These are phyloP conservation scores for Drosophila multiciliata DNA, from an alignment of 2,888 invertebrate genomes.

Conservation along the genomic window DNA sequence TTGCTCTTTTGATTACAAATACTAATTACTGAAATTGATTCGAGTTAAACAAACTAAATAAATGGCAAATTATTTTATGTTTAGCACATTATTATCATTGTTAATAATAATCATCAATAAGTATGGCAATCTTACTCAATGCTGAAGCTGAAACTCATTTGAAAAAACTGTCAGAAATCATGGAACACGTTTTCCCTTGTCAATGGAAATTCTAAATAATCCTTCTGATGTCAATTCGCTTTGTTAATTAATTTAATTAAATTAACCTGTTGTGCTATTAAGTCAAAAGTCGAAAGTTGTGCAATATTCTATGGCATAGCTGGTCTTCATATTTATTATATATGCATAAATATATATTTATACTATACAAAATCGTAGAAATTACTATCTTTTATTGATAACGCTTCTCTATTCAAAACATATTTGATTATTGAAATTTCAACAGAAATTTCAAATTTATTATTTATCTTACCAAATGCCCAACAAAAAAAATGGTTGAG, in stretches of 20 bases:
- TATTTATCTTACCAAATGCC: slow-evolving; percentile 5
- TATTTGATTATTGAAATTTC: not conserved
- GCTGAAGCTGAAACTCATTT: slow-evolving; percentile 5
- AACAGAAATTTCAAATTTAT: not conserved
- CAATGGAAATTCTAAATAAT: not conserved
- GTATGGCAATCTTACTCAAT: slow-evolving; percentile 4
- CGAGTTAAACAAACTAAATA: slow-evolving; percentile 14
- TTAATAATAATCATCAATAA: not conserved
- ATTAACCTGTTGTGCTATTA: not conserved
- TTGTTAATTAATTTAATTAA: not conserved
- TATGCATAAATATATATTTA: not conserved
- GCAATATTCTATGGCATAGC: not conserved
- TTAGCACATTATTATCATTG: not conserved
- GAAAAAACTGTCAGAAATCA: slow-evolving; percentile 16
- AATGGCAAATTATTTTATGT: slow-evolving; percentile 29
- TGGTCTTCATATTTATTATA: not conserved
- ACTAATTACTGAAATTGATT: slow-evolving; percentile 30
- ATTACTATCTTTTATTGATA: too few relatives aligned
- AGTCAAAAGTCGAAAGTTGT: not conserved
- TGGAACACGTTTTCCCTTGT: not conserved
- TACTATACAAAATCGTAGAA: not conserved
- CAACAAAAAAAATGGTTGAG: not conserved
- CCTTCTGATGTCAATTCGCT: not conserved
- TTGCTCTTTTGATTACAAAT: slow-evolving; percentile 29
- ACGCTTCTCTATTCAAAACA: not conserved